Evolutionary conservation across 2,888 invertebrate species (phyloP).

Genomic region (Trichogramma dendrolimi): DNA sequence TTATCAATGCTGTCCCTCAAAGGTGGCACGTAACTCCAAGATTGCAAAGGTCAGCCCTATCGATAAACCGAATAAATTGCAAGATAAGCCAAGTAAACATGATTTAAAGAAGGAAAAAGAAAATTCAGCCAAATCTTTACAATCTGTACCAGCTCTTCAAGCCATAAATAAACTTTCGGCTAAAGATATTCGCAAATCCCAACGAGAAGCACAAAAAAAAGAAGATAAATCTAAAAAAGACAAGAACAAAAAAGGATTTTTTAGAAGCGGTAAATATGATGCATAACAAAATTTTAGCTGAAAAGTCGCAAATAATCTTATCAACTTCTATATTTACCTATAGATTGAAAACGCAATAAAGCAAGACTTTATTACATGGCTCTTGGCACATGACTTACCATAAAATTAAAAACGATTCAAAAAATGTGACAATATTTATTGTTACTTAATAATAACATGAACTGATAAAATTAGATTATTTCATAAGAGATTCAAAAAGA

Average conservation of each 20-base stretch:
- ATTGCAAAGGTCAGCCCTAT: slow-evolving; percentile 67
- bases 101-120: slow-evolving; percentile 19
- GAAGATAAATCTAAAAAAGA: slow-evolving; percentile 40
- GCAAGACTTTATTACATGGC: too few relatives aligned
- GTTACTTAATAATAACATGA: too few relatives aligned
- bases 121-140: slow-evolving; percentile 39
- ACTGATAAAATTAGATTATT: too few relatives aligned
- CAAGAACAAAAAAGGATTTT: slow-evolving; percentile 77
- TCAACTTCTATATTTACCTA: too few relatives aligned
- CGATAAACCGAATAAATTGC: slow-evolving; percentile 29
- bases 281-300: slow-evolving; percentile 10
- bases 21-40: slow-evolving; percentile 74
- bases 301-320: too few relatives aligned
- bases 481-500: too few relatives aligned
- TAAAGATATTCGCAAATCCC: slow-evolving; percentile 51
- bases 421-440: too few relatives aligned
- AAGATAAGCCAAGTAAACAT: slow-evolving; percentile 24
- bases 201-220: slow-evolving; percentile 32
- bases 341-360: too few relatives aligned
- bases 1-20: slow-evolving; percentile 89
- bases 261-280: slow-evolving; percentile 74
- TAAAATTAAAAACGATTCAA: too few relatives aligned
- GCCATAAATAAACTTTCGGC: slow-evolving; percentile 52
- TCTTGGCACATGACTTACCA: too few relatives aligned
- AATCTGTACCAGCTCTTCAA: slow-evolving; percentile 41